A percentile compares a stretch with the other conserved stretches of the same genome.
phyloP scores from a whole-genome alignment of 2,113 vertebrate genomes.

The Acrocephalus kingi region DNA sequence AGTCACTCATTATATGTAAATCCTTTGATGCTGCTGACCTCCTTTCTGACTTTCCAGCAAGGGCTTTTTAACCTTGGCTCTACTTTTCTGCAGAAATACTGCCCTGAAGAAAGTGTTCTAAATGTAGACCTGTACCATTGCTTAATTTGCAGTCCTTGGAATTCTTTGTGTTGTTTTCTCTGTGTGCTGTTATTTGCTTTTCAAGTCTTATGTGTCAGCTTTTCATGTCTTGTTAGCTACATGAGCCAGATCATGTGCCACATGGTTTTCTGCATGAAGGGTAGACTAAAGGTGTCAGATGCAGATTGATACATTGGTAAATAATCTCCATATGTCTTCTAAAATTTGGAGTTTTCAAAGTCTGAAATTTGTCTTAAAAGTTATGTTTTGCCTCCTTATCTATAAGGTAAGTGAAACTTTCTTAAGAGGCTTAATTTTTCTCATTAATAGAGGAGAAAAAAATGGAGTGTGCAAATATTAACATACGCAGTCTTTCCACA shows the following conservation, averaged over 20 bases:
- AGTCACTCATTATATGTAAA: neutral
- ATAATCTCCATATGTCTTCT: neutral
- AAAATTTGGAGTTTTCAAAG: neutral
- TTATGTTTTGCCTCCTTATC: neutral
- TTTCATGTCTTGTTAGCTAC: neutral
- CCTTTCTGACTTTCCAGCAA: neutral
- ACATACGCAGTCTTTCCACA: neutral
- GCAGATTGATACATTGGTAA: neutral
- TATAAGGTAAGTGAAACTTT: neutral
- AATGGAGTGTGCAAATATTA: neutral
- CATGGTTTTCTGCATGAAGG: neutral
- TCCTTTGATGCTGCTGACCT: neutral
- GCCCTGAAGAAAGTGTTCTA: neutral
- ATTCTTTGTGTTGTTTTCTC: neutral
- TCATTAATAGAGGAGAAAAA: neutral
- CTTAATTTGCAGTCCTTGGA: neutral
- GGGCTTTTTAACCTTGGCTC: neutral
- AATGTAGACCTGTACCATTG: neutral
- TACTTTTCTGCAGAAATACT: neutral
- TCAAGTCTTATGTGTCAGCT: rapidly evolving
- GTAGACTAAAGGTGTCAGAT: neutral
- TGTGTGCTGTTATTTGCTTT: neutral
- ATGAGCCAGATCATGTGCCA: neutral
- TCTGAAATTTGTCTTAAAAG: neutral
- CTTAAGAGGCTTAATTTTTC: neutral